Evolutionary conservation across 64 coral and sea anemone species (phyloP).

Genomic region (Exaiptasia diaphana): DNA sequence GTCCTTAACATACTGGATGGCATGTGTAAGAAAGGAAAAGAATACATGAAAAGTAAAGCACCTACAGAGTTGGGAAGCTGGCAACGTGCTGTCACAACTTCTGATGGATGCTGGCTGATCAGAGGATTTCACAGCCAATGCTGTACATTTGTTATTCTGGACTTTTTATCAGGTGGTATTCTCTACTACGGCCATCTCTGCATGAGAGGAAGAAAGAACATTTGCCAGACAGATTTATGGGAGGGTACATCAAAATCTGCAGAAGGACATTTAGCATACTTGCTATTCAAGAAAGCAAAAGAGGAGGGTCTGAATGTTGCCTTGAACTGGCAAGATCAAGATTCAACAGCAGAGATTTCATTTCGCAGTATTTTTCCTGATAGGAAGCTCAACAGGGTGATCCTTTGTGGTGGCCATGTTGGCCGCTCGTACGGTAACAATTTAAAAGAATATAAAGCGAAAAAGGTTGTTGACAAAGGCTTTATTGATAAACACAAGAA

Average conservation of each 20-base stretch:
- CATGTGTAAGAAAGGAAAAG: neutral
- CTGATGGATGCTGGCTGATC: slow-evolving; percentile 38
- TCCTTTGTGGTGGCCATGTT: slow-evolving; percentile 30
- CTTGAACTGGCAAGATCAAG: slow-evolving; percentile 23
- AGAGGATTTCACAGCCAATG: slow-evolving; percentile 37
- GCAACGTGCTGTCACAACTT: slow-evolving; percentile 6
- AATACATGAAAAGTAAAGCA: slow-evolving; percentile 18
- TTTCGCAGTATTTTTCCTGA: slow-evolving; percentile 5
- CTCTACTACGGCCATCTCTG: neutral
- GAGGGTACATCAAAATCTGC: neutral
- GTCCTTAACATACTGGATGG: neutral
- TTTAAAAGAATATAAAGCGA: neutral
- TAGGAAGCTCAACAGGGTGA: neutral
- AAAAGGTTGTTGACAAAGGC: neutral
- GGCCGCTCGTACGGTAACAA: slow-evolving; percentile 25
- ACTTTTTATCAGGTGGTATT: neutral
- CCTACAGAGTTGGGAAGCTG: slow-evolving; percentile 9
- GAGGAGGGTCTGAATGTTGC: neutral
- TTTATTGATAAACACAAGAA: slow-evolving; percentile 5
- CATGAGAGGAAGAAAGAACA: neutral
- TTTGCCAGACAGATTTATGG: neutral
- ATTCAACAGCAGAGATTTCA: slow-evolving; percentile 28
- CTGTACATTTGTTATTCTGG: slow-evolving; percentile 19
- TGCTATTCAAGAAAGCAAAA: neutral
- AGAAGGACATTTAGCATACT: neutral